Base-by-base conservation (phyloP, 2,797 vertebrate species). In the Notolabrus celidotus region DNA sequence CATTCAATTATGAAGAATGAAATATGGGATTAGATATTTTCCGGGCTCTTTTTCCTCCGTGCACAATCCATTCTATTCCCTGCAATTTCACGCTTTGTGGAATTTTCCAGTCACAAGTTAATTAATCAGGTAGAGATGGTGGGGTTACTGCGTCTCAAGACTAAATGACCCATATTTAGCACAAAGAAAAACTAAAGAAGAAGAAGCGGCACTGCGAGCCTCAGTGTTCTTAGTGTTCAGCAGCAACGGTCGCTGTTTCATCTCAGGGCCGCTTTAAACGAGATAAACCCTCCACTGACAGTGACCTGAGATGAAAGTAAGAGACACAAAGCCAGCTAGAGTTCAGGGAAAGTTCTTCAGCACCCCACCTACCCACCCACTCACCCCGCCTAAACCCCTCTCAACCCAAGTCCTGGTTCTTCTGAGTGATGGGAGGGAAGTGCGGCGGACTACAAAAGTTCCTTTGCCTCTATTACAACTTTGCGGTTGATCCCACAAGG, bases 261-360 rank as follows among this genome's bases (percentile, higher is more conserved):
- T 93, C 89, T 89, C 67, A 5, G 69, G 65, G 57, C 74, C 9
- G 71, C 86, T 86, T 87, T 88, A 89, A 88, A 88, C 67, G 67
- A 83, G 89, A 90, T 93, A 92, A 93, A 91, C 67, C 91, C 89
- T 84, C 77, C 11, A 73, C 88, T 92, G 89, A 89, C 89, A 89
- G 85, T 92, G 91, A 92, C 93, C 93, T 22, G 70, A 92, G 90
- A 93, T 93, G 89, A 94, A 94, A 94, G 92, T 9, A 42, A 41
- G 73, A 89, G 82, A 74, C 79, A 20, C 64, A 91, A 92, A 93
- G 88, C 90, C 77, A 10, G 53, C 25, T 0, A 62, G 85, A 88
- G 93, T 94, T 94, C 93, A 94, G 86, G 88, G 88, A 91, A 92
- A 94, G 93, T 94, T 93, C 89, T 67, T 20, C 25, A 31, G 56